Base-by-base conservation (phyloP, 2,113 vertebrate genomes). In the Melozone crissalis region DNA sequence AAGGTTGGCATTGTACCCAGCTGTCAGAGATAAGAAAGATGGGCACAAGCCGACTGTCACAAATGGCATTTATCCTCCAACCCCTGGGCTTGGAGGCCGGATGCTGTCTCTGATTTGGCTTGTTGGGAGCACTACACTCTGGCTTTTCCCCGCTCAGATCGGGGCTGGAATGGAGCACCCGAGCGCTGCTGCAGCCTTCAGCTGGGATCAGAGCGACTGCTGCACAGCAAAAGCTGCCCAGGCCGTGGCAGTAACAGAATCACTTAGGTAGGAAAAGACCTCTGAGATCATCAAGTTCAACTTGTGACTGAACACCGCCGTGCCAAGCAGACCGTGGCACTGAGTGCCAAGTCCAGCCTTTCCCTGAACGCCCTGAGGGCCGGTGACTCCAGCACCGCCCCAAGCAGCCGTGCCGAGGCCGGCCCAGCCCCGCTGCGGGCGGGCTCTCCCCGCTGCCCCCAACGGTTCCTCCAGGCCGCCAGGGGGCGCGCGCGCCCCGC, bases 361-460 rank as follows among this genome's bases (percentile, higher is more conserved):
- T 3, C 30, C 30, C 30, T 2, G 3, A 9, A 8, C 19, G 4
- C 30, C 13, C 5, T 4, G 11, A 2, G 49, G 66, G 14, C 2
- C 28, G 30, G 30, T 10, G 57, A 3, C 13, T 24, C 8, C 47
- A 3, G 13, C 35, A 20, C 24, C 33, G 35, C 67, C 20, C 27
- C 0, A 55, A 15, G 9, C 52, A 14, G 37, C 62, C 3, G 4
- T 4, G 10, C 65, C 47, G 1, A 2, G 13, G 22, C 22, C 46
- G 0, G 21, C 9, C 27, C 61, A 0, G 15, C 30, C 54, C 8
- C 10, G 8, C 73, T 1, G 10, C 1, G 22, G 6, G 2, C 12
- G 2, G 41, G 2, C 2, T 3, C 26, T 16, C 46, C 62, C 31
- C 1, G 31, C 1, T 1, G 18, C 1, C 10, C 1, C 8, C 55